phyloP scores from a whole-genome alignment of 2,113 vertebrate genomes.

The Myocastor coypus region DNA sequence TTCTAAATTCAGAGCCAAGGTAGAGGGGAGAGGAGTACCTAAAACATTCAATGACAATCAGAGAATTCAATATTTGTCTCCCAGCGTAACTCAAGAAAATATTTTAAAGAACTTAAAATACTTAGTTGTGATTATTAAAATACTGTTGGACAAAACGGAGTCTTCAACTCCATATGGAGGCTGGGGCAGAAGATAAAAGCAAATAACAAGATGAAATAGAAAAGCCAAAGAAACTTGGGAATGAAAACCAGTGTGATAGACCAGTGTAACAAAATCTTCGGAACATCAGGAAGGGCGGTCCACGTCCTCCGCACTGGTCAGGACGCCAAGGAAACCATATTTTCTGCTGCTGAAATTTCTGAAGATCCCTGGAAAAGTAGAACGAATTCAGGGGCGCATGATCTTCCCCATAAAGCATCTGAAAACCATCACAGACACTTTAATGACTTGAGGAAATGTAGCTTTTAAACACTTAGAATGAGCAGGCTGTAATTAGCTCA shows the following conservation, averaged over 20 bases:
- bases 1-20: background rate
- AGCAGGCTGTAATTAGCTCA: background rate
- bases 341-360: background rate
- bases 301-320: too few relatives aligned
- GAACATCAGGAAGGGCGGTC: background rate
- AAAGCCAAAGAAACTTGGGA: background rate
- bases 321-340: background rate
- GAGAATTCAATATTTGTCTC: background rate
- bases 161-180: background rate
- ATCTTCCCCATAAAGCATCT: background rate
- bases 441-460: background rate
- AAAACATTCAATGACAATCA: background rate
- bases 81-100: background rate
- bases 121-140: background rate
- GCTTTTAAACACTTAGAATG: background rate
- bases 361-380: background rate
- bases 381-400: background rate
- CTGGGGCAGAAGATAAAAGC: background rate
- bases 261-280: accelerated
- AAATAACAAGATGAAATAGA: background rate
- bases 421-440: background rate
- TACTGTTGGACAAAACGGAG: too few relatives aligned
- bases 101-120: background rate
- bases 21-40: background rate
- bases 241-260: background rate